A percentile compares a stretch with the other conserved stretches of the same genome.
Evolutionary conservation across 1,140 invertebrate species (phyloP).

Genomic region (Cepaea nemoralis): DNA sequence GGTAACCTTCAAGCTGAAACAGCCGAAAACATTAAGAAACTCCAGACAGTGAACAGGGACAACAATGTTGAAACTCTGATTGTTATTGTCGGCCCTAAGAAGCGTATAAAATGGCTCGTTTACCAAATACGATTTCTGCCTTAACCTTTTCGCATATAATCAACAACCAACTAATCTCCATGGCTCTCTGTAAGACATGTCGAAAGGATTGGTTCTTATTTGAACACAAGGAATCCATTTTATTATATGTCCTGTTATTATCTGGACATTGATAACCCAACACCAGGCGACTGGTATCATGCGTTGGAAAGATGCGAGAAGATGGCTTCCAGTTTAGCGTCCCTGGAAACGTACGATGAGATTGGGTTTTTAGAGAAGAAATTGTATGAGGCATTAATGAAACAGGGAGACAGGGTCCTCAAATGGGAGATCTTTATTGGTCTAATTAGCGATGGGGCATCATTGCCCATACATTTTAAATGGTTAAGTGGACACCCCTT

Average conservation of each 20-base stretch:
- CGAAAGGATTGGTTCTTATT: not conserved
- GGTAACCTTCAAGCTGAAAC: not conserved
- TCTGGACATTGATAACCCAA: not conserved
- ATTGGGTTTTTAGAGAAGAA: not conserved
- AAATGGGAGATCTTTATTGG: not conserved
- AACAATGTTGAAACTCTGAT: not conserved
- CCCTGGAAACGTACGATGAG: not conserved
- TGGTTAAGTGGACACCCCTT: not conserved
- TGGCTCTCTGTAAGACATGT: constrained; percentile 2
- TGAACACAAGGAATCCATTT: not conserved
- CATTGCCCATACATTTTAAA: not conserved
- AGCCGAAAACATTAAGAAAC: not conserved
- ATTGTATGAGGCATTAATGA: not conserved
- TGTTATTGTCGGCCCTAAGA: not conserved
- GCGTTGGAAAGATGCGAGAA: not conserved
- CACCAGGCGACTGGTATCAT: not conserved
- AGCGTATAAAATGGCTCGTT: not conserved
- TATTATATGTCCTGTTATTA: not conserved
- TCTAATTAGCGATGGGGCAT: not conserved
- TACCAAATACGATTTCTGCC: not conserved
- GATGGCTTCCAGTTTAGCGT: not conserved
- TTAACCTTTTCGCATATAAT: not conserved
- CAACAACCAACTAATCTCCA: not conserved
- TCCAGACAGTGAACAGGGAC: not conserved
- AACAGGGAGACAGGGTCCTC: not conserved